These are phyloP conservation scores for Hoplias malabaricus DNA, from an alignment of 2,113 vertebrate genomes.

Conservation along the genomic window DNA sequence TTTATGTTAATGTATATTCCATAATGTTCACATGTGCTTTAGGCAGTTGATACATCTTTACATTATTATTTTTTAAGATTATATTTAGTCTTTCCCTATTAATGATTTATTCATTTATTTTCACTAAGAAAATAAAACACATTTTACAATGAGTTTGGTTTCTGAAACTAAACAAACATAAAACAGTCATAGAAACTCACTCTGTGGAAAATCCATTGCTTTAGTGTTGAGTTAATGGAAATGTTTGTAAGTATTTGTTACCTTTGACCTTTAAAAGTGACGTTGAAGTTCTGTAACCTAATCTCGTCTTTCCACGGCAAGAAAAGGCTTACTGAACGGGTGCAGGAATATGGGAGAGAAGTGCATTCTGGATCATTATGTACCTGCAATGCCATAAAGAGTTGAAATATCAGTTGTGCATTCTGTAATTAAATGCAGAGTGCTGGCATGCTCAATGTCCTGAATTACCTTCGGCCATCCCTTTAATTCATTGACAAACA, in stretches of 20 bases:
- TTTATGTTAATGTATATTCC: too few species aligned
- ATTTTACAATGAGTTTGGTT: too few species aligned
- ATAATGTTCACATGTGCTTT: too few species aligned
- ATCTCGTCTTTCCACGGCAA: constrained; percentile 86
- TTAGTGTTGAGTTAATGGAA: not conserved
- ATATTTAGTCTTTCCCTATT: too few species aligned
- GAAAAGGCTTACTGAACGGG: constrained; percentile 85
- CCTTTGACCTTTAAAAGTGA: constrained; percentile 84
- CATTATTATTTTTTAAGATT: too few species aligned
- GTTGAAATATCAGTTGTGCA: too few species aligned
- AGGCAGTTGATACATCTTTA: too few species aligned
- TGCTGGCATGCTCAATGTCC: constrained; percentile 19
- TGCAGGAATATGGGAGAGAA: constrained; percentile 81
- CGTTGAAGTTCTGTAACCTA: constrained; percentile 75
- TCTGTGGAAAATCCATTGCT: not conserved
- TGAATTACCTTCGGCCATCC: constrained; percentile 2
- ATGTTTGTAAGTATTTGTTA: constrained; percentile 59
- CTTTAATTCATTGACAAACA: constrained; percentile 44
- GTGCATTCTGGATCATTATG: constrained; percentile 87
- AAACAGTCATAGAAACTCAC: not conserved
- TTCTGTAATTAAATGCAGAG: not conserved
- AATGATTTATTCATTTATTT: too few species aligned
- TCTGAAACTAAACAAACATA: not conserved
- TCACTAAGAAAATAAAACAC: too few species aligned
- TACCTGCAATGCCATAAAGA: constrained; percentile 70